phyloP scores from a whole-genome alignment of 2,113 vertebrate species.

The Dromaius novaehollandiae region DNA sequence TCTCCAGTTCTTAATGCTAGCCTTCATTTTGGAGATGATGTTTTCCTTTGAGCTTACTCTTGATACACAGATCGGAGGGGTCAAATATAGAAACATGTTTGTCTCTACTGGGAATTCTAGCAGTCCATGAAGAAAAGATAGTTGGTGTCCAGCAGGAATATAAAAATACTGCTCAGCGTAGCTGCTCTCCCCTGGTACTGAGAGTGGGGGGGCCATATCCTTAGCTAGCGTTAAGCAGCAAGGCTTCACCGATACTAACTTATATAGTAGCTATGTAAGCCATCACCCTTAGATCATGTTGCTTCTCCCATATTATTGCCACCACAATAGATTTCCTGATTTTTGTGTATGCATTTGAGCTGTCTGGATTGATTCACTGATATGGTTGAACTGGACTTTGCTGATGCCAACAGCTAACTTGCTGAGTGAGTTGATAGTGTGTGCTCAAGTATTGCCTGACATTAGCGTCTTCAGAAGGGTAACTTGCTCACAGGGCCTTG shows the following conservation, averaged over 20 bases:
- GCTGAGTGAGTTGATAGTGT: not conserved
- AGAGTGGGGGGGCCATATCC: not conserved
- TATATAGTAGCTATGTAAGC: not conserved
- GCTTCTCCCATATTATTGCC: not conserved
- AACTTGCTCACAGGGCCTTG: not conserved
- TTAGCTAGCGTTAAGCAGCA: not conserved
- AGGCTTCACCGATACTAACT: not conserved
- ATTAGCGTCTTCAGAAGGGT: not conserved
- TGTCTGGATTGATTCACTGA: not conserved
- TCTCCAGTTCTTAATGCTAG: not conserved
- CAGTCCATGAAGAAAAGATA: not conserved
- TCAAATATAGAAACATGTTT: not conserved
- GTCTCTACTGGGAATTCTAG: not conserved
- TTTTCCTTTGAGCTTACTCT: not conserved
- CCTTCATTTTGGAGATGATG: not conserved
- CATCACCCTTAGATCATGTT: not conserved
- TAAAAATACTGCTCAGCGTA: not conserved
- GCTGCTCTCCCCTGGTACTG: not conserved
- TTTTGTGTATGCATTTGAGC: not conserved
- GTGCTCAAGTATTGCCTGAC: not conserved
- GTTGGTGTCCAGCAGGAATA: not conserved
- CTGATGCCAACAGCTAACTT: not conserved
- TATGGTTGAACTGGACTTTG: not conserved
- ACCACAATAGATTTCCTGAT: not conserved
- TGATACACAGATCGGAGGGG: not conserved